Conservation (phyloP, 2,888 invertebrate genomes). For the Bugula neritina region DNA sequence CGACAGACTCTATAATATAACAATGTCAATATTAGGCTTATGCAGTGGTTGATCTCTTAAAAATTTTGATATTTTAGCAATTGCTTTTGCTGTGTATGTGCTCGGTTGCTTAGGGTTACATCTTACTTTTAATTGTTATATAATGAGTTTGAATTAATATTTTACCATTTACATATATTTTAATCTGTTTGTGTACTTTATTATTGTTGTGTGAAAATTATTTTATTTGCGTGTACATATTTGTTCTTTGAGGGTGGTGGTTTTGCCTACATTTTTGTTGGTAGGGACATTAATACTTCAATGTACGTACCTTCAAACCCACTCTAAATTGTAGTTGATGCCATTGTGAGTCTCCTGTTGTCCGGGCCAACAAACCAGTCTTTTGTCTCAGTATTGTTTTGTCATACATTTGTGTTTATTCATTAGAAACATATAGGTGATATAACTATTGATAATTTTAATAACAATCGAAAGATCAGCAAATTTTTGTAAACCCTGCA, state of each 20-base stretch:
- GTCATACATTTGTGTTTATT: slow-evolving; percentile 6
- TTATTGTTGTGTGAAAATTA: neutral
- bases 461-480: neutral
- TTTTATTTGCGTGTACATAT: neutral
- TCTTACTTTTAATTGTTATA: neutral
- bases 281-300: no score
- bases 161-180: neutral
- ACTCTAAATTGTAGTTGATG: neutral
- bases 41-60: neutral
- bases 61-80: neutral
- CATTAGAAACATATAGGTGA: neutral
- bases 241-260: neutral
- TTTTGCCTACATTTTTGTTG: neutral
- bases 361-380: slow-evolving; percentile 25
- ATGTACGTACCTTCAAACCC: neutral
- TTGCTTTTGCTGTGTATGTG: neutral
- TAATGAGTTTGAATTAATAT: neutral
- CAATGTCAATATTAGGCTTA: no score
- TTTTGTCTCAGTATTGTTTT: slow-evolving; percentile 24
- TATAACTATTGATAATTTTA: neutral
- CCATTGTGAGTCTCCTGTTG: slow-evolving; percentile 25
- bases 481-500: no score
- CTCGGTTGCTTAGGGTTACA: neutral
- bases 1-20: no score
- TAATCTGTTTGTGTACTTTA: neutral